These are phyloP conservation scores for Aporophyla nigra DNA, from an alignment of 2,888 invertebrate genomes.

Conservation along the genomic window DNA sequence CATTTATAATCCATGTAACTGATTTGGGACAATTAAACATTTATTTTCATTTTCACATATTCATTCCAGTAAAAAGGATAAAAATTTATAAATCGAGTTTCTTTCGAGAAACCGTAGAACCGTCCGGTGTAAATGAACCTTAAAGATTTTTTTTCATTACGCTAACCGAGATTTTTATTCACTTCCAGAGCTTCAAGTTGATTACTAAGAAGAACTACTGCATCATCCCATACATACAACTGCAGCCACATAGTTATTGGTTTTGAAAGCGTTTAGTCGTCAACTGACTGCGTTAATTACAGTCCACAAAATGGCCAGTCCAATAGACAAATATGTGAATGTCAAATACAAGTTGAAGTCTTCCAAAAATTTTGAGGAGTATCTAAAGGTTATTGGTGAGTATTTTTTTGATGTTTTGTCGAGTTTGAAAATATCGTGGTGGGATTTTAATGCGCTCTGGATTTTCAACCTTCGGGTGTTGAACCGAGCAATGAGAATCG, in stretches of 20 bases:
- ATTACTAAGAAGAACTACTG: conserved; percentile 11
- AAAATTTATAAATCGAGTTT: background rate
- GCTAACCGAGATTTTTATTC: conserved; percentile 21
- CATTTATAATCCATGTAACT: no score
- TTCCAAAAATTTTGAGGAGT: conserved; percentile 83
- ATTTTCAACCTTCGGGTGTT: no score
- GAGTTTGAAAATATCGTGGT: no score
- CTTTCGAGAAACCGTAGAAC: background rate
- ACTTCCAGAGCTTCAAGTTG: conserved; percentile 38
- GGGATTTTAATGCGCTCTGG: background rate
- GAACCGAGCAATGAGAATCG: no score
- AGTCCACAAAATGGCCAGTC: conserved; percentile 35
- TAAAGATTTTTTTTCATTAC: conserved; percentile 7
- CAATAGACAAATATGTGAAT: conserved; percentile 74
- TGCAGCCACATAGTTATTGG: background rate
- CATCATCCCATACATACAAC: no score
- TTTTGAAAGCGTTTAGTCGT: conserved; percentile 6
- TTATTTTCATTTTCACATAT: no score
- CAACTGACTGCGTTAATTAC: background rate
- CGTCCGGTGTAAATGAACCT: background rate
- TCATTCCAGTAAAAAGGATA: no score
- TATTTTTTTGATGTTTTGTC: conserved; percentile 8
- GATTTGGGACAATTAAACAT: no score
- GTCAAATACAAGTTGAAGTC: conserved; percentile 79
- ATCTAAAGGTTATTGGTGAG: conserved; percentile 81